Evolutionary conservation across 1,140 invertebrate species (phyloP).

Genomic region (Macrobrachium rosenbergii): DNA sequence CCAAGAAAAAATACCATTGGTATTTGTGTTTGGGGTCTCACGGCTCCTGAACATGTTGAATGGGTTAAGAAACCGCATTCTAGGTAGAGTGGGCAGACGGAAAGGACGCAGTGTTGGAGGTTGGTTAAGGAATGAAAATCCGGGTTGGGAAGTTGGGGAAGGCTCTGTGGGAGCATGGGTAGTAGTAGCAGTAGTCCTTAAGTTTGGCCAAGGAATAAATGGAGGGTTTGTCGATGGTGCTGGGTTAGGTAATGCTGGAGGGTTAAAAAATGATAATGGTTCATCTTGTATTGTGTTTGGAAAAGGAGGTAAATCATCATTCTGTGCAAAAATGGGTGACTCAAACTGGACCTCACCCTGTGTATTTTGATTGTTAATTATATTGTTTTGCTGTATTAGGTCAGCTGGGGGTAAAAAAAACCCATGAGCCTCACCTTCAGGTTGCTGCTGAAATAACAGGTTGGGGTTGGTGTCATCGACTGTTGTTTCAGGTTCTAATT

Average conservation of each 20-base stretch:
- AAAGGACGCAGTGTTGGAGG: not conserved
- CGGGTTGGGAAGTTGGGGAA: not conserved
- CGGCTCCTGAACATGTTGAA: conserved; percentile 35
- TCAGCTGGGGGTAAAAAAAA: too few relatives aligned
- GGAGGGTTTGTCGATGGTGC: not conserved
- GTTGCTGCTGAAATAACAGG: too few relatives aligned
- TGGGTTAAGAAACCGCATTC: conserved; percentile 37
- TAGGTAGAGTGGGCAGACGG: conserved; percentile 18
- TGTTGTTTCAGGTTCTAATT: too few relatives aligned
- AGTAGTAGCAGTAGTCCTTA: not conserved
- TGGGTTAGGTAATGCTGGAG: not conserved
- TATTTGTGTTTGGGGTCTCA: not conserved
- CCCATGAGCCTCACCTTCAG: too few relatives aligned
- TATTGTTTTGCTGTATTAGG: too few relatives aligned
- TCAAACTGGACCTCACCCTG: too few relatives aligned
- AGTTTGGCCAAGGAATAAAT: conserved; percentile 48
- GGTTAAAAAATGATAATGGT: not conserved
- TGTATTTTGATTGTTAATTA: too few relatives aligned
- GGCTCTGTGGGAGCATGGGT: not conserved
- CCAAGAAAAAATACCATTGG: not conserved
- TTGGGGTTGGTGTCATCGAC: too few relatives aligned
- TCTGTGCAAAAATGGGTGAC: too few relatives aligned
- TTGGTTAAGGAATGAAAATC: not conserved
- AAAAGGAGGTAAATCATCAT: not conserved
- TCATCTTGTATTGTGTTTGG: not conserved